Conservation (phyloP, 2,797 vertebrate genomes). For the Natrix natrix region DNA sequence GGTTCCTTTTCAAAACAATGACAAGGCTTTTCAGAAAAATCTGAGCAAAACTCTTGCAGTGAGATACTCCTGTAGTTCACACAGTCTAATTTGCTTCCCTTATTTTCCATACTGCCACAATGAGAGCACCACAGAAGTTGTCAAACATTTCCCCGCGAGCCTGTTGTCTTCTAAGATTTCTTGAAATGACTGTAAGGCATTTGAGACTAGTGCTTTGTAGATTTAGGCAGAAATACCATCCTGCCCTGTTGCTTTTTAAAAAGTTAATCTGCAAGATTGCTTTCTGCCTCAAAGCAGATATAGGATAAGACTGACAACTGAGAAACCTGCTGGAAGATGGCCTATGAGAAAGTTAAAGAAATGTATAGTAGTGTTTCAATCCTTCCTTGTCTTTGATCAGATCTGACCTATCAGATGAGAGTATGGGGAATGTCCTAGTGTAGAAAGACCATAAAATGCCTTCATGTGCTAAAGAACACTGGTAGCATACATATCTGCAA, state of each 20-base stretch:
- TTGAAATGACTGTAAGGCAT: neutral
- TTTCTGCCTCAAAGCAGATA: neutral
- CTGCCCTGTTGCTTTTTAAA: neutral
- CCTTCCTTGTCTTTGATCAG: neutral
- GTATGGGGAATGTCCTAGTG: neutral
- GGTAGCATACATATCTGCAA: neutral
- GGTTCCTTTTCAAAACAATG: neutral
- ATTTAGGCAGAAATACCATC: neutral
- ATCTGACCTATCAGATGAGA: neutral
- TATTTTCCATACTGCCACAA: neutral
- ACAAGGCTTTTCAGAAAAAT: neutral
- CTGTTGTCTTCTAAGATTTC: neutral
- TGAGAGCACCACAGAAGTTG: neutral
- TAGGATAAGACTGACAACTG: neutral
- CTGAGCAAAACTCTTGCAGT: neutral
- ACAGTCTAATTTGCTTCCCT: neutral
- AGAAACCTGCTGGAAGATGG: neutral
- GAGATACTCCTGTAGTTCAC: neutral
- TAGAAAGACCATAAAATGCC: neutral
- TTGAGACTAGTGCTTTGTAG: neutral
- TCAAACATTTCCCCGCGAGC: neutral
- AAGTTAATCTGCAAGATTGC: neutral
- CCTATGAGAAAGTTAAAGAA: neutral
- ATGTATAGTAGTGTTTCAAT: neutral
- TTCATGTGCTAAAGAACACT: neutral